Evolutionary conservation across 2,888 invertebrate species (phyloP), one percentile per base, ranked within the genome.

Genomic region (Nowickia ferox): DNA sequence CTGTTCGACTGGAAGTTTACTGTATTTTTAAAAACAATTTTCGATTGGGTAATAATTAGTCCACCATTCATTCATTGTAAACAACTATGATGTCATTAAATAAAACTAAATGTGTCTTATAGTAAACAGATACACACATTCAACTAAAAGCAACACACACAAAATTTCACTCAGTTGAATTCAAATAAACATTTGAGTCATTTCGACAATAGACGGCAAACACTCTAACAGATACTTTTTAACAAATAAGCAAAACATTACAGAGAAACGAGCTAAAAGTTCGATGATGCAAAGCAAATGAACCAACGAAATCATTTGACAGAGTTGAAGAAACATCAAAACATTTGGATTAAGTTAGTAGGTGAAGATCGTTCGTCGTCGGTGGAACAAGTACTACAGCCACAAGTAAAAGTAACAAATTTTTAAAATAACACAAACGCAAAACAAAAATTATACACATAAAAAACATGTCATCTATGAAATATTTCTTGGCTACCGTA

Each of bases 391-490:
- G 1, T 46, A 10, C 2, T 15, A 51, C 38, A 22, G 15, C 61
- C 30, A 63, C 63, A 40, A 30, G 13, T 57, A 2, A 55, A 81
- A 59, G 22, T 68, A 61, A 69, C 6, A 72, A n/a, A 55, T 46
- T 71, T n/a, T 65, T 9, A 13, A 63, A 63, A 72, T 72, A 4
- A 38, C 65, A 59, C 11, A 40, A 11, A 19, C n/a, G 61, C 15
- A 17, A 69, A 30, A 55, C 19, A 22, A 78, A 61, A 48, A 76
- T 30, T 30, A 30, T 74, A 30, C 9, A 15, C 40, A 76, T 63
- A 53, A 53, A 89, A 88, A 92, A 90, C 90, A 89, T 90, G 84
- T 90, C 91, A 75, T 88, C 88, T 78, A 86, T 89, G 30, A 90
- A 91, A 84, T 87, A 88, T 87, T 66, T 91, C 13, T 81, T 92